Conservation (phyloP, 2,888 invertebrate species). For the Aspidiotus destructor region DNA sequence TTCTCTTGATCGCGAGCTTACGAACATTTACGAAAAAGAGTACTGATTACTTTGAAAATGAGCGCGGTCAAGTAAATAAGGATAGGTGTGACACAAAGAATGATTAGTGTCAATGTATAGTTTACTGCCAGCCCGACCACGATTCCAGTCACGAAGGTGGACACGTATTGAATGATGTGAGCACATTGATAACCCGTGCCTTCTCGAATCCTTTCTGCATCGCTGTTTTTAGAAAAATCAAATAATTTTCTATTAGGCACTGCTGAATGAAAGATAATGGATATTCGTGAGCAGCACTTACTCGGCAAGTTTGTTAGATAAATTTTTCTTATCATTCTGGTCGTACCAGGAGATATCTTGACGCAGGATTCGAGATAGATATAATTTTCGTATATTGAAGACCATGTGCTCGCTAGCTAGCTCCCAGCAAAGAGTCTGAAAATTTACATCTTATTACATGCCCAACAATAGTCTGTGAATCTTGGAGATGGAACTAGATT, state of each 20-base stretch:
- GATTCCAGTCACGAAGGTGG: constrained; percentile 61
- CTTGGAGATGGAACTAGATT: not conserved
- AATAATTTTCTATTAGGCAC: not conserved
- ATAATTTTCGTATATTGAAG: constrained; percentile 40
- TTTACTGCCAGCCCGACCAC: constrained; percentile 66
- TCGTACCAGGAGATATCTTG: constrained; percentile 44
- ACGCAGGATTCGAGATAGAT: constrained; percentile 41
- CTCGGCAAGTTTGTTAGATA: constrained; percentile 46
- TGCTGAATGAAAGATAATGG: not conserved
- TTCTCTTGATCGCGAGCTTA: not conserved
- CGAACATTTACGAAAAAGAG: not conserved
- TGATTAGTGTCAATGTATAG: constrained; percentile 75
- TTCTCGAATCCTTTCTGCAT: constrained; percentile 66
- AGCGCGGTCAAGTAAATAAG: constrained; percentile 63
- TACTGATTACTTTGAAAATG: constrained; percentile 56
- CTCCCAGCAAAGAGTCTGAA: constrained; percentile 41
- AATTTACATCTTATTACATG: not conserved
- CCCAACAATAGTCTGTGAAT: not conserved
- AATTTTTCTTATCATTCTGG: constrained; percentile 44
- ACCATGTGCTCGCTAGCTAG: constrained; percentile 43
- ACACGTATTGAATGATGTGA: constrained; percentile 60
- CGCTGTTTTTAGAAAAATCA: constrained; percentile 45
- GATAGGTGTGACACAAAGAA: constrained; percentile 55
- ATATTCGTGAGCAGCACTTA: constrained; percentile 38
- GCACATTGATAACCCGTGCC: constrained; percentile 76